A percentile compares a stretch with the other conserved stretches of the same genome.
phyloP scores from a whole-genome alignment of 2,113 vertebrate species.

The Opisthocomus hoazin region DNA sequence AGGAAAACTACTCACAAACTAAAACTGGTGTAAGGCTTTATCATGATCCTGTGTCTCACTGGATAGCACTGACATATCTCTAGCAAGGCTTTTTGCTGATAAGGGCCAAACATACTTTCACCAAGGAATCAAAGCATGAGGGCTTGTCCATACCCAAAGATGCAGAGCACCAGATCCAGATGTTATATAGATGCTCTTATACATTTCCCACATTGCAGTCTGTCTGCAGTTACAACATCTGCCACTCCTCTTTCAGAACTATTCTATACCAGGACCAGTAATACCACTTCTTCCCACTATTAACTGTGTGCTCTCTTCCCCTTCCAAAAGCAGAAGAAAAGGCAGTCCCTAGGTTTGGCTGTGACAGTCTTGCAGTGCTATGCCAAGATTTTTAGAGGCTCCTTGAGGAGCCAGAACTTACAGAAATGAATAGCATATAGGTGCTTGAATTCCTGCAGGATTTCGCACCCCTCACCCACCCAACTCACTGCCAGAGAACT shows the following conservation, averaged over 20 bases:
- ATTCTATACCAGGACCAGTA: not conserved
- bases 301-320: not conserved
- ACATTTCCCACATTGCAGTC: not conserved
- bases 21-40: not conserved
- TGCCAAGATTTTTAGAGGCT: not conserved
- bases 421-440: not conserved
- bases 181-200: not conserved
- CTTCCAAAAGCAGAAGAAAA: not conserved
- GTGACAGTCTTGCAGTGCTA: not conserved
- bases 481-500: not conserved
- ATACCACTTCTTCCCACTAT: not conserved
- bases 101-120: not conserved
- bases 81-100: not conserved
- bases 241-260: not conserved
- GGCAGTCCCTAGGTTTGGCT: not conserved
- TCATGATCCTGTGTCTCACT: not conserved
- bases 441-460: not conserved
- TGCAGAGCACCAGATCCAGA: not conserved
- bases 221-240: not conserved
- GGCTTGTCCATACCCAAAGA: not conserved
- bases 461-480: not conserved
- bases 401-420: not conserved
- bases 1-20: not conserved
- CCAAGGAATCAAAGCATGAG: not conserved
- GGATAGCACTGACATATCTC: not conserved